These are phyloP conservation scores for Asobara japonica DNA, from an alignment of 1,140 invertebrate genomes.

Conservation along the genomic window DNA sequence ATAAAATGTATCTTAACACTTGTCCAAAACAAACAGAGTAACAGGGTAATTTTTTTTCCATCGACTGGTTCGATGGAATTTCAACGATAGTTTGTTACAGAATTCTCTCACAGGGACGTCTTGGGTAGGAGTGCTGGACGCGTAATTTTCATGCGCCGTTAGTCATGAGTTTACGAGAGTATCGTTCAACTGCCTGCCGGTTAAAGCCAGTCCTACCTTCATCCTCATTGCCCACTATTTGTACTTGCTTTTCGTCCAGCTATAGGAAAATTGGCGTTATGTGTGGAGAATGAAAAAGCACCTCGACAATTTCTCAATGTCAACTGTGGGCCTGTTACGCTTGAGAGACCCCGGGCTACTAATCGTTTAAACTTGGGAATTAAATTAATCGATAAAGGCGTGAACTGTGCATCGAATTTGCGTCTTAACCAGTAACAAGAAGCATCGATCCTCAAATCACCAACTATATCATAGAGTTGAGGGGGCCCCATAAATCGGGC, in stretches of 20 bases:
- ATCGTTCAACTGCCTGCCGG: neutral
- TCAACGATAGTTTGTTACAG: neutral
- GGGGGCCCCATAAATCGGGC: slow-evolving; percentile 17
- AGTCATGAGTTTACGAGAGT: slow-evolving; percentile 22
- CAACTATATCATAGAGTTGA: neutral
- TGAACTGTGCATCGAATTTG: slow-evolving; percentile 12
- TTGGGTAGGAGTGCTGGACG: neutral
- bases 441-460: slow-evolving; percentile 13
- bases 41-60: neutral
- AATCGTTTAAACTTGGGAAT: slow-evolving; percentile 4
- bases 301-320: slow-evolving; percentile 13
- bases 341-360: neutral
- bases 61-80: neutral
- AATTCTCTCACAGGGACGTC: neutral
- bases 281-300: neutral
- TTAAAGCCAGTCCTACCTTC: neutral
- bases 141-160: slow-evolving; percentile 26
- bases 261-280: neutral
- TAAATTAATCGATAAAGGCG: slow-evolving; percentile 32
- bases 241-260: neutral
- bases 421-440: slow-evolving; percentile 12
- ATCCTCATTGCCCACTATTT: slow-evolving; percentile 22
- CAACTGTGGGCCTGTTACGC: neutral
- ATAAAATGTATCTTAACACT: neutral
- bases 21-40: neutral